Percentiles rank a stretch among this genome's conserved stretches.
These are phyloP conservation scores for Dendrolimus pini DNA, from an alignment of 2,888 invertebrate species.

Conservation along the genomic window DNA sequence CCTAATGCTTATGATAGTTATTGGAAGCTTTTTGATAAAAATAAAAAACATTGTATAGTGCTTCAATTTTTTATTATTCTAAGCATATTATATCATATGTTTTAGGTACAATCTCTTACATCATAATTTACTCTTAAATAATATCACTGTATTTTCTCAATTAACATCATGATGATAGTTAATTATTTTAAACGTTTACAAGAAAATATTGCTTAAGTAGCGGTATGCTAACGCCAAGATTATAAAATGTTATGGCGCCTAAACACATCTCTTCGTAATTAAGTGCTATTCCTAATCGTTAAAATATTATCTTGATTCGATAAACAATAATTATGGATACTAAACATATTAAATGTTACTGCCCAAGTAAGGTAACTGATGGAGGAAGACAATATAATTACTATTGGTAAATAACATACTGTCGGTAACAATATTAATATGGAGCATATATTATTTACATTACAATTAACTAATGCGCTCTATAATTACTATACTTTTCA, in stretches of 20 bases:
- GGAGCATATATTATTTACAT: conserved; percentile 23
- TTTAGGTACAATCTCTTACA: conserved; percentile 42
- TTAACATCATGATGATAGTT: neutral
- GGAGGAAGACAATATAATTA: conserved; percentile 43
- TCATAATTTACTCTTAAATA: conserved; percentile 39
- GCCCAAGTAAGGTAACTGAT: conserved; percentile 47
- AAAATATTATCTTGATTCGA: neutral
- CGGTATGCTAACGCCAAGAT: neutral
- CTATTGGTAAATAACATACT: neutral
- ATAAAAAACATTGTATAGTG: no score
- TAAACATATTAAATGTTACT: conserved; percentile 14
- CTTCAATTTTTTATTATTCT: conserved; percentile 14
- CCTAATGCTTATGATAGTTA: no score
- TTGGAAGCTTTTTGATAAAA: no score
- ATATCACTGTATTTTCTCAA: conserved; percentile 48
- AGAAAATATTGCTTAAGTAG: neutral
- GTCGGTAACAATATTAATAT: conserved; percentile 44
- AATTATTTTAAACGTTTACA: neutral
- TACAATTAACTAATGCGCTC: neutral
- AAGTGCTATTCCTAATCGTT: neutral
- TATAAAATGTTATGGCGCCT: neutral
- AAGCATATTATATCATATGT: conserved; percentile 49
- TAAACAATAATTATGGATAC: neutral
- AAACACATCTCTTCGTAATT: neutral
- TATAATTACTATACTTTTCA: no score